These are phyloP conservation scores for Sebastiscus albofasciatus DNA, from an alignment of 2,797 vertebrate genomes.

Conservation along the genomic window DNA sequence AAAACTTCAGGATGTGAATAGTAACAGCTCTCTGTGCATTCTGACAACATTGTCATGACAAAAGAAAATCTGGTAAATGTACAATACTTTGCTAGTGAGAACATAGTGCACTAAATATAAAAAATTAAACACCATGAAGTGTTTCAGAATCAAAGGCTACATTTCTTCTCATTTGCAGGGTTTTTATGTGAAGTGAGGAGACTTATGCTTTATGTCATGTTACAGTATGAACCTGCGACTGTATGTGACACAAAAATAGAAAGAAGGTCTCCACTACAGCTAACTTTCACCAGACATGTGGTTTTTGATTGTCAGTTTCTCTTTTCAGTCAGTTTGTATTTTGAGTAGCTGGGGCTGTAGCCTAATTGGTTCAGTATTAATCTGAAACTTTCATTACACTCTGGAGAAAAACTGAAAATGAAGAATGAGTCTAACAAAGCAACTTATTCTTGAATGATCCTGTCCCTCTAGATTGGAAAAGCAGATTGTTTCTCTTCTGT, in stretches of 20 bases:
- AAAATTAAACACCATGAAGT: not conserved
- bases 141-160: not conserved
- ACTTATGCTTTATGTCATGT: not conserved
- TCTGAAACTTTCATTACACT: not conserved
- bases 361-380: not conserved
- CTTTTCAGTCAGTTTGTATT: not conserved
- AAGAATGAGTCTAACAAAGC: not conserved
- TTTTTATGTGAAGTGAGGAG: not conserved
- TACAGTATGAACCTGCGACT: fast-evolving
- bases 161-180: not conserved
- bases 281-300: not conserved
- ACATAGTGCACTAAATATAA: too few relatives aligned
- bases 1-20: not conserved
- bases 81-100: not conserved
- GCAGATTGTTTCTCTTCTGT: not conserved
- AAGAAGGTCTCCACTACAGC: too few relatives aligned
- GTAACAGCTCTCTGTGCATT: fast-evolving
- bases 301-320: not conserved
- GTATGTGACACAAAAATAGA: not conserved
- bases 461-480: not conserved
- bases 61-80: not conserved
- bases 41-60: not conserved
- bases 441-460: not conserved
- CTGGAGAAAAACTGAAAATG: not conserved
- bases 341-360: not conserved